Percentiles rank a stretch among this genome's conserved stretches.
Conservation (phyloP, 2,113 vertebrate species). For the Gobio gobio region DNA sequence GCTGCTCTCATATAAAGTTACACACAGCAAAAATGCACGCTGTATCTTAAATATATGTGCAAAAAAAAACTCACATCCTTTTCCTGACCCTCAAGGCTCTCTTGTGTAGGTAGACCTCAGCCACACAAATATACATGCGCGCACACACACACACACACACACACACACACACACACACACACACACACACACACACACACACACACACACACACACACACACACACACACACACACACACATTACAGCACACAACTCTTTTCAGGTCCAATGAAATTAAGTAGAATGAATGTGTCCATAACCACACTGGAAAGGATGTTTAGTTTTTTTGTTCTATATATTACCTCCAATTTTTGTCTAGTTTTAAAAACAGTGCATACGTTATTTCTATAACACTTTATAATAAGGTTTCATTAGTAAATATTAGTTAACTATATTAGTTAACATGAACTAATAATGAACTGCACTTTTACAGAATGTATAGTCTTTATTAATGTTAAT, state of each 20-base stretch:
- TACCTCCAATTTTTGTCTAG: background rate
- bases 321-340: background rate
- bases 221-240: no score
- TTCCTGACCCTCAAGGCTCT: slow-evolving; percentile 13
- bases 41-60: slow-evolving; percentile 1
- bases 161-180: no score
- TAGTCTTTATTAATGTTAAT: no score
- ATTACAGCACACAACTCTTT: slow-evolving; percentile 21
- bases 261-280: background rate
- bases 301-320: slow-evolving; percentile 21
- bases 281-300: background rate
- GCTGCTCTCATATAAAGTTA: background rate
- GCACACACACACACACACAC: no score
- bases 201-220: background rate
- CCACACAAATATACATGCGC: slow-evolving; percentile 10
- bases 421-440: no score
- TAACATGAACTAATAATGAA: no score
- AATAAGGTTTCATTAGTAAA: no score
- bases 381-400: no score
- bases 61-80: slow-evolving; percentile 67
- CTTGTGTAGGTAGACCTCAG: slow-evolving; percentile 21
- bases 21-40: slow-evolving; percentile 21
- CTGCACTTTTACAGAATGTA: no score
- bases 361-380: background rate
- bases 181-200: no score